phyloP scores from a whole-genome alignment of 2,797 vertebrate species.

The Pipistrellus pipistrellus region DNA sequence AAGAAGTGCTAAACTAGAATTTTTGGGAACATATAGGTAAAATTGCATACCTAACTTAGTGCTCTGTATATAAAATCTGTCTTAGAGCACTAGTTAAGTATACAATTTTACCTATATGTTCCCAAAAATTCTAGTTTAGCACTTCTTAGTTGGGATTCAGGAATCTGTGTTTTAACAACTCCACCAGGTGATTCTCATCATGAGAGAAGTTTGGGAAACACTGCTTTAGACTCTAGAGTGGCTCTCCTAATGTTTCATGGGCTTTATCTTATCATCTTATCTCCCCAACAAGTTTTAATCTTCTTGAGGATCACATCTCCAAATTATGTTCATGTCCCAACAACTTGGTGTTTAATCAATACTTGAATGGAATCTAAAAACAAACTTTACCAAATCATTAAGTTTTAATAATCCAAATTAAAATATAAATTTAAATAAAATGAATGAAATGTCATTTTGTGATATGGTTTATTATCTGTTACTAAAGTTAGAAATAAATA shows the following conservation, averaged over 20 bases:
- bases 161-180: too few relatives aligned
- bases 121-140: too few relatives aligned
- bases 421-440: background rate
- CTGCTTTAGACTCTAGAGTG: background rate
- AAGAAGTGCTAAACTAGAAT: too few relatives aligned
- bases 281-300: background rate
- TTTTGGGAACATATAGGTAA: too few relatives aligned
- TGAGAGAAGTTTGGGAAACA: too few relatives aligned
- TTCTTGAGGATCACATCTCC: background rate
- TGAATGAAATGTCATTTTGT: slow-evolving; percentile 27
- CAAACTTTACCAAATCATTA: background rate
- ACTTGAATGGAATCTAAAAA: slow-evolving; percentile 41
- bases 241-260: background rate
- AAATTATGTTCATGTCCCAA: background rate
- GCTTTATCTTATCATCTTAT: background rate
- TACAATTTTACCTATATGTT: too few relatives aligned
- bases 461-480: slow-evolving; percentile 3
- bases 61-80: too few relatives aligned
- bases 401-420: slow-evolving; percentile 27
- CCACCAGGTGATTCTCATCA: too few relatives aligned
- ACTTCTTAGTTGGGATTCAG: too few relatives aligned
- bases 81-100: too few relatives aligned
- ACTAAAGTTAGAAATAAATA: background rate
- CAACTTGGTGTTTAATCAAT: background rate
- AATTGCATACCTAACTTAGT: too few relatives aligned